Percentiles rank a stretch among this genome's conserved stretches.
Conservation (phyloP, 2,797 vertebrate genomes). For the Tauraco hartlaubi region DNA sequence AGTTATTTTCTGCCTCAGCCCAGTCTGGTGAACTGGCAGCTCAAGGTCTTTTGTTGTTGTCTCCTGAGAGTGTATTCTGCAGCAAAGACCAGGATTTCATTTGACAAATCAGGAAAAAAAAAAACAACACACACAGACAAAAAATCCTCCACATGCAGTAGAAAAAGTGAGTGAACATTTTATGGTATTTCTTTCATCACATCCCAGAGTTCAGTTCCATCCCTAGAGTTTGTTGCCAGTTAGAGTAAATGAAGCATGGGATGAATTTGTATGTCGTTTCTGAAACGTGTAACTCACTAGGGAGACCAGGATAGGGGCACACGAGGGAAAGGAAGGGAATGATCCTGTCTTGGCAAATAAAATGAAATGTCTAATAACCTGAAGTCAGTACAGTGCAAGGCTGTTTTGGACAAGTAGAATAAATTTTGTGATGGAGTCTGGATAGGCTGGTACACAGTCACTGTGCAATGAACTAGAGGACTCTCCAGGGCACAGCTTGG, state of each 20-base stretch:
- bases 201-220: background rate
- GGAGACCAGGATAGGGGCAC: background rate
- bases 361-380: background rate
- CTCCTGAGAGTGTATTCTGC: background rate
- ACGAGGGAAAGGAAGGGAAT: background rate
- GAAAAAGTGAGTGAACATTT: background rate
- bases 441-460: background rate
- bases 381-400: background rate
- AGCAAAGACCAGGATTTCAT: background rate
- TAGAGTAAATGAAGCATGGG: constrained; percentile 52
- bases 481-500: background rate
- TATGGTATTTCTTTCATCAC: background rate
- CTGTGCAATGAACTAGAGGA: background rate
- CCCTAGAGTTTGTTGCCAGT: constrained; percentile 2
- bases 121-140: accelerated
- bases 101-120: background rate
- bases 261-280: constrained; percentile 11
- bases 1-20: background rate
- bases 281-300: background rate
- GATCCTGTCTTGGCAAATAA: background rate
- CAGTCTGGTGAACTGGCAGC: background rate
- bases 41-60: background rate
- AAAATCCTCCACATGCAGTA: background rate
- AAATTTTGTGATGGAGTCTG: background rate
- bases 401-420: background rate